Evolutionary conservation across 2,888 invertebrate genomes (phyloP).

Genomic region (Drosophila mettleri): DNA sequence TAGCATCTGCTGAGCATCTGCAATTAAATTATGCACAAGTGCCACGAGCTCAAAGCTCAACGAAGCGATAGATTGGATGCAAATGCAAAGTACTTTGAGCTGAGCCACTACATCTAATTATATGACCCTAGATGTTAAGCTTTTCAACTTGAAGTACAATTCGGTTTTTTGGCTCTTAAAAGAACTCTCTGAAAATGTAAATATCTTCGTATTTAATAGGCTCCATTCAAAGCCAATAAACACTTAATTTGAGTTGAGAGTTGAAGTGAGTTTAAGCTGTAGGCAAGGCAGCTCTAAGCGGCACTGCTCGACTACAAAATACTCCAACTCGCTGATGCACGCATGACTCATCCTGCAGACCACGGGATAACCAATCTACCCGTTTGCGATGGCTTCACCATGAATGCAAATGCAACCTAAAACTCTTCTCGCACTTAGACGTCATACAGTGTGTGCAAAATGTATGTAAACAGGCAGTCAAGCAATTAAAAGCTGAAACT

Average conservation of each 20-base stretch:
- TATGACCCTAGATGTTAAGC: slow-evolving; percentile 10
- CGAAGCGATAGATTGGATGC: slow-evolving; percentile 21
- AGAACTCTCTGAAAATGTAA: background rate
- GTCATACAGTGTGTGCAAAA: slow-evolving; percentile 37
- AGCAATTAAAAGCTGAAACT: slow-evolving; percentile 58
- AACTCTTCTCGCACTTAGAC: background rate
- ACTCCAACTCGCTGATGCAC: background rate
- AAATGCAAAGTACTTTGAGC: slow-evolving; percentile 6
- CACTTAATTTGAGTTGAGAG: background rate
- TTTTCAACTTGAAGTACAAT: slow-evolving; percentile 3
- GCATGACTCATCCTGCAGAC: background rate
- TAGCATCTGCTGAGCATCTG: slow-evolving; percentile 11
- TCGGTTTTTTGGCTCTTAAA: background rate
- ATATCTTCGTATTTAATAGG: slow-evolving; percentile 1
- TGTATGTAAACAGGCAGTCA: slow-evolving; percentile 45
- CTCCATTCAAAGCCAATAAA: slow-evolving; percentile 9
- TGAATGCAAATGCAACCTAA: background rate
- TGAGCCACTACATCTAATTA: slow-evolving; percentile 8
- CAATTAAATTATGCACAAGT: slow-evolving; percentile 19
- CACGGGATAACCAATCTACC: background rate
- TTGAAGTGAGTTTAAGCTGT: background rate
- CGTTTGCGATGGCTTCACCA: background rate
- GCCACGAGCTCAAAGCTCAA: slow-evolving; percentile 7
- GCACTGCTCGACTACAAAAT: background rate
- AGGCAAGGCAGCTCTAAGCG: background rate